Evolutionary conservation across 1,140 invertebrate genomes (phyloP).

Genomic region (Sminthurides bifidus): DNA sequence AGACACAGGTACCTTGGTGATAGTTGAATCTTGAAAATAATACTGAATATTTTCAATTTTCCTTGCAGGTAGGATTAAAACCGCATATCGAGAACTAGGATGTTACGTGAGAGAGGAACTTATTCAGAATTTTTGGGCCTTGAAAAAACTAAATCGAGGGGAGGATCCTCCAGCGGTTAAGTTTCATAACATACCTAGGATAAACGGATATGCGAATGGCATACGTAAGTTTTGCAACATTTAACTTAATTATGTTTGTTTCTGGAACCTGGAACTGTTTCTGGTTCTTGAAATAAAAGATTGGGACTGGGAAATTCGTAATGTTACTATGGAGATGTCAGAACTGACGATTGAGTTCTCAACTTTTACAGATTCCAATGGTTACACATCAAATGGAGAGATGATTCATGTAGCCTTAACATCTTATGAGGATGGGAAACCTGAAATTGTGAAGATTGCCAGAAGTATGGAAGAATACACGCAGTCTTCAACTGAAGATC

Average conservation of each 20-base stretch:
- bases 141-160: conserved; percentile 5
- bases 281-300: too few relatives aligned
- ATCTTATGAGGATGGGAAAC: conserved; percentile 24
- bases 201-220: conserved; percentile 18
- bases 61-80: conserved; percentile 19
- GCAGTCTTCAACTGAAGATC: background rate
- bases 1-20: background rate
- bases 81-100: conserved; percentile 13
- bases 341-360: too few relatives aligned
- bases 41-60: background rate
- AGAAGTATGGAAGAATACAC: conserved; percentile 8
- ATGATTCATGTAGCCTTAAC: too few relatives aligned
- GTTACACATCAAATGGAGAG: too few relatives aligned
- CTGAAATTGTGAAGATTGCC: conserved; percentile 10
- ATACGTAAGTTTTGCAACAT: background rate
- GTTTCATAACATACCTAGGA: conserved; percentile 21
- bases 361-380: too few relatives aligned
- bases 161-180: conserved; percentile 15
- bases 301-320: too few relatives aligned
- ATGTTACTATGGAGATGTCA: too few relatives aligned
- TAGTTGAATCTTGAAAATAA: conserved; percentile 1
- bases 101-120: conserved; percentile 23
- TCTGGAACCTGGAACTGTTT: too few relatives aligned
- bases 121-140: conserved; percentile 21
- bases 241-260: background rate